These are phyloP conservation scores for Spongilla lacustris DNA, from an alignment of 37 sponge, comb jelly and placozoan species.

Conservation along the genomic window DNA sequence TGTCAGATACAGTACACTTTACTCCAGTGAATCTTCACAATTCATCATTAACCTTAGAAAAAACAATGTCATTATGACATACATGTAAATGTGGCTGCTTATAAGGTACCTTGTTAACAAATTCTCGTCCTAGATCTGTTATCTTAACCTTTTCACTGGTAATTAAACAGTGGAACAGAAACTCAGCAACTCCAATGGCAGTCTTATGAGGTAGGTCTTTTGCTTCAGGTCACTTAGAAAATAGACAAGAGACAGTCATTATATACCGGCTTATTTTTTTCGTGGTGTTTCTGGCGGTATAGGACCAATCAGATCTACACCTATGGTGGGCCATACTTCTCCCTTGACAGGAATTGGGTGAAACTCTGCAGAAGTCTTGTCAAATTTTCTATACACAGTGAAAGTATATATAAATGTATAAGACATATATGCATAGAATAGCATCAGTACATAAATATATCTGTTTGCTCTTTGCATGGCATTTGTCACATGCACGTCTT, in stretches of 20 bases:
- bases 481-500: conserved; percentile 35
- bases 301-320: conserved; percentile 43
- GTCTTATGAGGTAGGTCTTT: conserved; percentile 27
- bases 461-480: conserved; percentile 20
- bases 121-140: conserved; percentile 44
- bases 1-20: neutral
- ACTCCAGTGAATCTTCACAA: conserved; percentile 25
- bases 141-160: neutral
- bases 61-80: neutral
- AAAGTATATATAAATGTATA: neutral
- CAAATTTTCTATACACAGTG: conserved; percentile 13
- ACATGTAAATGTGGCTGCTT: neutral
- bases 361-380: conserved; percentile 19
- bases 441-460: neutral
- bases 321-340: conserved; percentile 27
- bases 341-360: conserved; percentile 38
- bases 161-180: conserved; percentile 29
- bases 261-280: conserved; percentile 11
- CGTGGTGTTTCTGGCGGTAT: too few relatives aligned
- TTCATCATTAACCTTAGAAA: conserved; percentile 12
- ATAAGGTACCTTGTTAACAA: conserved; percentile 35
- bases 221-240: conserved; percentile 50
- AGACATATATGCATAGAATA: too few relatives aligned
- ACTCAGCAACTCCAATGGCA: conserved; percentile 27
- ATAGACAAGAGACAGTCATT: conserved; percentile 18